Percentiles rank a stretch among this genome's conserved stretches.
These are phyloP conservation scores for Agonopterix alstromeriana DNA, from an alignment of 2,888 invertebrate species.

Conservation along the genomic window DNA sequence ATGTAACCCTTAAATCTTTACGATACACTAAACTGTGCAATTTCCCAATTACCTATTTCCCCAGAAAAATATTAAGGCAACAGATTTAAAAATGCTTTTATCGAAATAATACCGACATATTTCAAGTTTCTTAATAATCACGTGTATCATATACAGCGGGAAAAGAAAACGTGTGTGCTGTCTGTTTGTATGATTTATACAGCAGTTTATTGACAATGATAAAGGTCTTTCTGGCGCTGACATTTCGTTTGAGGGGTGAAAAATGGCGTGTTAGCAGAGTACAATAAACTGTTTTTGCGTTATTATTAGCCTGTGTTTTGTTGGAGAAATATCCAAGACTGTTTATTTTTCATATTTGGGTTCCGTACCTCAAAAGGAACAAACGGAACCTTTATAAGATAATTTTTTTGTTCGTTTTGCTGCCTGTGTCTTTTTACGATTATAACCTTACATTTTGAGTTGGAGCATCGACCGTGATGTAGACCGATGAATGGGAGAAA, in stretches of 20 bases:
- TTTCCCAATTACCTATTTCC: no score
- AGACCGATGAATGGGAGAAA: no score
- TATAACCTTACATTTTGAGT: no score
- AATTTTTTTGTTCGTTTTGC: no score
- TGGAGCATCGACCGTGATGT: no score
- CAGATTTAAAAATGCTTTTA: no score
- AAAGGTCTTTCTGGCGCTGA: constrained; percentile 58
- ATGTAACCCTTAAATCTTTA: no score
- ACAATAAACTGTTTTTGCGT: constrained; percentile 26
- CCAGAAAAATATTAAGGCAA: no score
- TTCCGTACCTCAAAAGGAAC: background rate
- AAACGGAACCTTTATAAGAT: no score
- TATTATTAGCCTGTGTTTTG: constrained; percentile 37
- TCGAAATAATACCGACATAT: no score
- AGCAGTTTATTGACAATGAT: constrained; percentile 62
- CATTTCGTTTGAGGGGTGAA: constrained; percentile 60
- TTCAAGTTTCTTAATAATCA: background rate
- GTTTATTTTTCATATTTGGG: constrained; percentile 7
- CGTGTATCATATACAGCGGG: constrained; percentile 1
- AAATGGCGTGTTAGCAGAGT: constrained; percentile 41
- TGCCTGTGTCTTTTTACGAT: no score
- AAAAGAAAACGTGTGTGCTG: constrained; percentile 17
- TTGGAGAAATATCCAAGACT: constrained; percentile 11
- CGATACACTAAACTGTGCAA: no score
- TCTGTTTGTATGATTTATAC: constrained; percentile 47